phyloP scores from a whole-genome alignment of 2,888 invertebrate species.

The Yponomeuta evonymella region DNA sequence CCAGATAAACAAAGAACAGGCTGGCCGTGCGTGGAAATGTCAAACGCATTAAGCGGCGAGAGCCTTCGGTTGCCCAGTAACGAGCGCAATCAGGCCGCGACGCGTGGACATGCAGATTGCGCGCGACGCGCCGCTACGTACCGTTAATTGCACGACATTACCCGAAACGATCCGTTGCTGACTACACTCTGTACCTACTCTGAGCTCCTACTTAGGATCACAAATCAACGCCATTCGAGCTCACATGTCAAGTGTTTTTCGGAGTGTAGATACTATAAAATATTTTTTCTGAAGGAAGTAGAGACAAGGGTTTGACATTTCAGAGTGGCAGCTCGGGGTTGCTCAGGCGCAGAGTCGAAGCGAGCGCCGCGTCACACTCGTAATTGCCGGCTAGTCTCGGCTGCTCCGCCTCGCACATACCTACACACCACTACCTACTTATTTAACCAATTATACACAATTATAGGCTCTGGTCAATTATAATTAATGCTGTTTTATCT shows the following conservation, averaged over 20 bases:
- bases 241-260: too few relatives aligned
- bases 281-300: not conserved
- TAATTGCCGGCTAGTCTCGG: not conserved
- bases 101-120: slow-evolving; percentile 1
- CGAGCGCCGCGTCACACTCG: not conserved
- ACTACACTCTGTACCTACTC: not conserved
- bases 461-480: not conserved
- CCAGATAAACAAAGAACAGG: not conserved
- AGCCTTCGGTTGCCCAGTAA: not conserved
- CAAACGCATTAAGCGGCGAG: not conserved
- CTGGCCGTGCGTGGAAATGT: not conserved
- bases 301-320: not conserved
- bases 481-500: not conserved
- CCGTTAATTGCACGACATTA: not conserved
- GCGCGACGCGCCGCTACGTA: not conserved
- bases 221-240: not conserved
- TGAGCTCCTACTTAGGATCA: not conserved
- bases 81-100: not conserved
- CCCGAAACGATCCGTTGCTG: not conserved
- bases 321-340: not conserved
- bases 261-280: too few relatives aligned
- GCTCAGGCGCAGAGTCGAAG: too few relatives aligned
- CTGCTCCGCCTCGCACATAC: not conserved
- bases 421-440: not conserved
- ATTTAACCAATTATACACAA: not conserved